Percentiles rank a stretch among this genome's conserved stretches.
phyloP scores from a whole-genome alignment of 2,113 vertebrate genomes.

The Aleadryas rufinucha region DNA sequence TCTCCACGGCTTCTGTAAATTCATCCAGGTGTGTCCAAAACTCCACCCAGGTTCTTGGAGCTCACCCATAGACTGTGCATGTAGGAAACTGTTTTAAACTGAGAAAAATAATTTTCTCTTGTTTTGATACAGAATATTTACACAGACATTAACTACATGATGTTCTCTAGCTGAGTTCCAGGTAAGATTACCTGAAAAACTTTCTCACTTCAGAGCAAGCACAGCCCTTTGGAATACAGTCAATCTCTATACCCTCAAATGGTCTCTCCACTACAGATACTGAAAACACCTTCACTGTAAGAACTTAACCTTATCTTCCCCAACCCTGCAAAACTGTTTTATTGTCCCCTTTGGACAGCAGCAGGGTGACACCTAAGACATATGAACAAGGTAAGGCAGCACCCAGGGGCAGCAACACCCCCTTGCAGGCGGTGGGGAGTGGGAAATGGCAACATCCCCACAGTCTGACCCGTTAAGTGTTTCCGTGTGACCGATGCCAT shows the following conservation, averaged over 20 bases:
- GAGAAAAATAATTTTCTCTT: background rate
- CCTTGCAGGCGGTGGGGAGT: background rate
- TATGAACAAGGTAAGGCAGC: background rate
- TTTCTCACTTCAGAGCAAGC: background rate
- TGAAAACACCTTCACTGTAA: background rate
- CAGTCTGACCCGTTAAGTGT: background rate
- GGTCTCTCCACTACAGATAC: background rate
- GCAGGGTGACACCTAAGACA: background rate
- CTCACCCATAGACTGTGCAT: background rate
- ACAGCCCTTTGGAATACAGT: background rate
- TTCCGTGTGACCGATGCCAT: slow-evolving; percentile 3
- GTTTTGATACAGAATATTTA: background rate
- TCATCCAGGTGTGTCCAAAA: background rate
- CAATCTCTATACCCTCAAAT: background rate
- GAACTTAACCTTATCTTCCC: background rate
- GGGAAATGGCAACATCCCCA: background rate
- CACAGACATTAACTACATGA: background rate
- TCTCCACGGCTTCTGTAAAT: background rate
- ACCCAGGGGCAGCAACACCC: background rate
- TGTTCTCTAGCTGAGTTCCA: background rate
- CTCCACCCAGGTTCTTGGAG: background rate
- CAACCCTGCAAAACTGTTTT: background rate
- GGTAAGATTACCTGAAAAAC: background rate
- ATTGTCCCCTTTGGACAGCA: background rate
- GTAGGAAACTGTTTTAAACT: background rate